Conservation (phyloP, 2,888 invertebrate genomes). For the Habroteleia sp. region DNA sequence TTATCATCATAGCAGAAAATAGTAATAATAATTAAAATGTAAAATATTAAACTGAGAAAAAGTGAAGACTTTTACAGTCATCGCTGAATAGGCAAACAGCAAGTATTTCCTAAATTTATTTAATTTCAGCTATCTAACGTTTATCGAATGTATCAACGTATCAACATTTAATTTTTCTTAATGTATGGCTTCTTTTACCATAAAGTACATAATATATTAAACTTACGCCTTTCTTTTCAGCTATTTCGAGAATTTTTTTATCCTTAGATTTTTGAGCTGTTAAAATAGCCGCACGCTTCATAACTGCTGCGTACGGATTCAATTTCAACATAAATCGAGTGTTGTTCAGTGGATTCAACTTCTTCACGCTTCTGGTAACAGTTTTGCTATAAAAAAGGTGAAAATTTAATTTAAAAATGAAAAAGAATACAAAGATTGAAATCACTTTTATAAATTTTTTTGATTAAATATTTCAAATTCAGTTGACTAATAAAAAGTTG, state of each 20-base stretch:
- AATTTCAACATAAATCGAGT: conserved; percentile 92
- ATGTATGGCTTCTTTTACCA: no score
- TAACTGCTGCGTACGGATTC: conserved; percentile 96
- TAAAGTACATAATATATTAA: no score
- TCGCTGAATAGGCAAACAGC: no score
- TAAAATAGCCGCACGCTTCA: conserved; percentile 91
- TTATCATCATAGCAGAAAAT: conserved; percentile 28
- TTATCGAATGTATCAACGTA: no score
- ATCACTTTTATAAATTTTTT: no score
- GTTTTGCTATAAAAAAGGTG: conserved; percentile 75
- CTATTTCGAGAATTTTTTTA: conserved; percentile 10
- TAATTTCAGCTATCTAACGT: no score
- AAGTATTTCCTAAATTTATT: no score
- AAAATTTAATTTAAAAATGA: neutral
- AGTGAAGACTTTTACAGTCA: no score
- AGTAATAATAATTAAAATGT: no score
- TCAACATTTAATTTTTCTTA: no score
- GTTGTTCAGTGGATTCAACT: conserved; percentile 97
- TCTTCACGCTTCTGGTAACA: conserved; percentile 90
- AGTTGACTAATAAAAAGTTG: no score
- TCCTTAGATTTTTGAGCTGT: conserved; percentile 86
- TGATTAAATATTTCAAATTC: no score
- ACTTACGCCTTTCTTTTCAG: conserved; percentile 52
- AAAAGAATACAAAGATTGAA: neutral
- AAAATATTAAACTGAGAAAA: conserved; percentile 27